A percentile compares a stretch with the other conserved stretches of the same genome.
phyloP scores from a whole-genome alignment of 1,140 invertebrate species.

The Diachasma alloeum region DNA sequence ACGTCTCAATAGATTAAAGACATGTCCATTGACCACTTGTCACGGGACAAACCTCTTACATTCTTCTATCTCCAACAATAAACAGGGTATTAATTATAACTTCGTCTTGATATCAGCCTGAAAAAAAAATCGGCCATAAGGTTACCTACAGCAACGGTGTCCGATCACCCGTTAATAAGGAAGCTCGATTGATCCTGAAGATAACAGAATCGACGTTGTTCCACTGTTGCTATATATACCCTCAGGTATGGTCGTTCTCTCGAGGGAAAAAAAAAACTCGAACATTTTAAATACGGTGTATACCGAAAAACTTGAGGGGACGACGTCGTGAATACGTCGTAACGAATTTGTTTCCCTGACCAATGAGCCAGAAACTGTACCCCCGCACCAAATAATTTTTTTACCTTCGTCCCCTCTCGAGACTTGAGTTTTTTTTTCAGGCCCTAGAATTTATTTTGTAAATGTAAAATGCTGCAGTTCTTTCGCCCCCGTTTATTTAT shows the following conservation, averaged over 20 bases:
- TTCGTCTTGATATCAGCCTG: background rate
- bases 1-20: too few species aligned
- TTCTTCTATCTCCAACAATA: too few species aligned
- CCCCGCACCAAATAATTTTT: conserved; percentile 38
- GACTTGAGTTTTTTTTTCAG: background rate
- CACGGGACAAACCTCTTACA: too few species aligned
- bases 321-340: conserved; percentile 46
- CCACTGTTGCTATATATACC: conserved; percentile 20
- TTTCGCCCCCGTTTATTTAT: too few species aligned
- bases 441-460: background rate
- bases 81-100: background rate
- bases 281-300: conserved; percentile 38
- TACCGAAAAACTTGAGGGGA: conserved; percentile 31
- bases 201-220: conserved; percentile 5
- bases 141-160: conserved; percentile 4
- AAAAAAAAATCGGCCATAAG: background rate
- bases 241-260: background rate
- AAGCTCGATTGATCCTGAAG: conserved; percentile 5
- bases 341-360: conserved; percentile 50
- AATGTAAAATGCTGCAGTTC: background rate
- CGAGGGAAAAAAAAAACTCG: background rate
- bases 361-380: conserved; percentile 55
- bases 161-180: conserved; percentile 11
- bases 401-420: background rate
- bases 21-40: too few species aligned